phyloP scores from a whole-genome alignment of 2,888 invertebrate genomes.

The Ophion ventricosus region DNA sequence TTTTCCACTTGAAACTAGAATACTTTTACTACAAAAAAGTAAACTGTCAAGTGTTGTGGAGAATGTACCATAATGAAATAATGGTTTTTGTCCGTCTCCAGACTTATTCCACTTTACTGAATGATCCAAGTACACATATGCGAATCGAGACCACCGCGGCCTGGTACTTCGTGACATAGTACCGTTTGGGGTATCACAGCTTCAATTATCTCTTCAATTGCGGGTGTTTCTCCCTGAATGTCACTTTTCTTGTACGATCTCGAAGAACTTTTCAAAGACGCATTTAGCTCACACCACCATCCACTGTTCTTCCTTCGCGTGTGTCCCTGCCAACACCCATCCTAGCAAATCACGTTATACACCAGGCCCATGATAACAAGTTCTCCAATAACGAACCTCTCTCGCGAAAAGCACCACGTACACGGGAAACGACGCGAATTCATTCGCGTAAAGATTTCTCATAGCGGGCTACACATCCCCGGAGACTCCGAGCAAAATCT shows the following conservation, averaged over 20 bases:
- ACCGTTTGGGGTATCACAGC: not conserved
- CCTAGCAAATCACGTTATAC: conserved; percentile 16
- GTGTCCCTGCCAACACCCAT: not conserved
- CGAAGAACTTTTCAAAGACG: not conserved
- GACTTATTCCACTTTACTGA: not conserved
- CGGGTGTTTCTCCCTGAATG: not conserved
- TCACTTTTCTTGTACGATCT: not conserved
- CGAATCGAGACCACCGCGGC: too few relatives aligned
- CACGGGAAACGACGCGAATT: conserved; percentile 40
- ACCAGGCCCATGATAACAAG: conserved; percentile 36
- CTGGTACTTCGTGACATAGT: not conserved
- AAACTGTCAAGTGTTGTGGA: too few relatives aligned
- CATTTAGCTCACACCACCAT: not conserved
- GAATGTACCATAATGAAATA: too few relatives aligned
- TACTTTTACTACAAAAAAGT: too few relatives aligned
- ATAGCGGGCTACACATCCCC: not conserved
- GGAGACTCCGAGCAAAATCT: not conserved
- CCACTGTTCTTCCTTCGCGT: not conserved
- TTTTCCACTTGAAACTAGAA: too few relatives aligned
- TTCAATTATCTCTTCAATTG: not conserved
- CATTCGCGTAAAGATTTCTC: conserved; percentile 14
- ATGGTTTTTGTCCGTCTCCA: not conserved
- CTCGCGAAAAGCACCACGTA: conserved; percentile 30
- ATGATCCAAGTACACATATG: not conserved
- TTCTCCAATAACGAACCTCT: conserved; percentile 57